Evolutionary conservation across 30 jellyfish, hydroid and myxozoan species (phyloP), one percentile per base, ranked within the genome.

Genomic region (Aurelia sp.): DNA sequence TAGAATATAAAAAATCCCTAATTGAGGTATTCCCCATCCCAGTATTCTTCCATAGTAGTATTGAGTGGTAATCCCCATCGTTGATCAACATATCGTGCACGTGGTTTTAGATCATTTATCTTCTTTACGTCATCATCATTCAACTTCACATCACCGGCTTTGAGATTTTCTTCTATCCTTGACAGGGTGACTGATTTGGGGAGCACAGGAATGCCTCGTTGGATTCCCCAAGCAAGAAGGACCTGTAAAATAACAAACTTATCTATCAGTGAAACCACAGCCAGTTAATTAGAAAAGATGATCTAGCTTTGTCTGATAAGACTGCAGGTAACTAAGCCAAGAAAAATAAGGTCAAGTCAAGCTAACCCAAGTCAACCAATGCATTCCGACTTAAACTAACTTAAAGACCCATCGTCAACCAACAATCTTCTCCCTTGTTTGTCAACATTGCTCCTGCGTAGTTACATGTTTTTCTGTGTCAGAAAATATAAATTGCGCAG

Each of bases 11-110:
- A 1, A 40, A 40, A 3, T 40, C 51, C 51, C 51, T 40, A 40
- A 8, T 40, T 40, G 10, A 92, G 91, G 51, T 77, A 85, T 77
- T 95, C 99, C 0, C 99, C 99, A 76, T 95, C 99, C 98, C 98
- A 95, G 68, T 72, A 31, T 8, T 90, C 98, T 12, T 90, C 96
- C 62, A 74, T 63, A 10, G 75, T 13, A 53, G 71, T 40, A 15
- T 88, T 91, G 4, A 40, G 41, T n/a, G 88, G 91, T 27, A 58
- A 4, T 4, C 96, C 97, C 98, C 99, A 90, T 4, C 48, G 59
- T 63, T 95, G 98, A n/a, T 86, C 87, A 27, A 76, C 50, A 69
- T 69, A 90, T 15, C 99, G 97, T 22, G 80, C 70, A 21, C 96
- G 67, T 44, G 74, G 65, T 18, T 41, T 51, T 33, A 95, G 67